phyloP scores from a whole-genome alignment of 2,888 invertebrate species.

The Myopa tessellatipennis region DNA sequence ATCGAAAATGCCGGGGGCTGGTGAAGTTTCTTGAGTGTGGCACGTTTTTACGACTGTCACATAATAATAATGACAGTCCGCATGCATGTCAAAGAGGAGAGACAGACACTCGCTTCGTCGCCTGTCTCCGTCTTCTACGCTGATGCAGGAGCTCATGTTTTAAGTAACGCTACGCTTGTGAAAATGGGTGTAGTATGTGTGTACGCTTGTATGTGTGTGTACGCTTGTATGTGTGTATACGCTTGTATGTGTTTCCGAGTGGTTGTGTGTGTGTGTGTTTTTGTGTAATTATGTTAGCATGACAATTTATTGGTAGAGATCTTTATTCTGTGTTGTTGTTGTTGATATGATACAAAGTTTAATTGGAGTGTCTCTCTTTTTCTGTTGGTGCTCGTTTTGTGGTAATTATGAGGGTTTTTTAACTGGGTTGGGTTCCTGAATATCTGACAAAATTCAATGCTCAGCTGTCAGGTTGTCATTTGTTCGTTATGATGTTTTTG shows the following conservation, averaged over 20 bases:
- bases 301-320: constrained; percentile 18
- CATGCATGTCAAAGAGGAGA: too few species aligned
- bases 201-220: too few species aligned
- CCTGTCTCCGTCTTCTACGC: not conserved
- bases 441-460: not conserved
- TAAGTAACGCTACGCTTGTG: too few species aligned
- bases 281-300: constrained; percentile 24
- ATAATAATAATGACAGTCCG: constrained; percentile 10
- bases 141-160: not conserved
- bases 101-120: too few species aligned
- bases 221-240: too few species aligned
- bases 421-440: not conserved
- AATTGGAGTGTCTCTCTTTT: constrained; percentile 36
- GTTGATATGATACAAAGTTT: constrained; percentile 20
- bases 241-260: not conserved
- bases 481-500: not conserved
- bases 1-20: constrained; percentile 27
- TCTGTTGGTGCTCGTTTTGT: not conserved
- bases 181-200: too few species aligned
- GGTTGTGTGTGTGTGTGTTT: not conserved
- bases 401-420: constrained; percentile 20
- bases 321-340: not conserved
- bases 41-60: constrained; percentile 54
- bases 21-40: constrained; percentile 16
- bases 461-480: constrained; percentile 24